These are phyloP conservation scores for Poicephalus meyeri DNA, from an alignment of 2,113 vertebrate species.

Conservation along the genomic window DNA sequence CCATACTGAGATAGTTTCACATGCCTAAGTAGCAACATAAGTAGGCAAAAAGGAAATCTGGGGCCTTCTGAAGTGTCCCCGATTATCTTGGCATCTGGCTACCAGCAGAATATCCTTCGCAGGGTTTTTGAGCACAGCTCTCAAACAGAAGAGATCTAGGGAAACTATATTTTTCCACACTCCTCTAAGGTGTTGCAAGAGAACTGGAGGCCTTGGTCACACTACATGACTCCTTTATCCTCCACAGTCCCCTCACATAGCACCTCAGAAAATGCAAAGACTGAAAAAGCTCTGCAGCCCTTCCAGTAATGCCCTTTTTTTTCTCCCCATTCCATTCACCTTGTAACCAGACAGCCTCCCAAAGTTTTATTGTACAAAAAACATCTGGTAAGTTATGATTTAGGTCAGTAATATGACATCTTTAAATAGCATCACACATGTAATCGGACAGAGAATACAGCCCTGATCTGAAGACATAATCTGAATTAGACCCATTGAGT, in stretches of 20 bases:
- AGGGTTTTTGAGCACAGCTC: not conserved
- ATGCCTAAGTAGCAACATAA: not conserved
- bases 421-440: not conserved
- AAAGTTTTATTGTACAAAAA: not conserved
- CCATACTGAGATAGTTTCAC: not conserved
- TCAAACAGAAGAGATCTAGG: not conserved
- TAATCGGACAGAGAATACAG: not conserved
- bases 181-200: not conserved
- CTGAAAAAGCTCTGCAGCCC: not conserved
- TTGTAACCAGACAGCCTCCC: not conserved
- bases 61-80: not conserved
- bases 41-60: not conserved
- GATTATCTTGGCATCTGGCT: not conserved
- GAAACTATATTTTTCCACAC: not conserved
- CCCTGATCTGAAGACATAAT: not conserved
- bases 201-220: not conserved
- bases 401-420: not conserved
- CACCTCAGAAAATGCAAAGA: not conserved
- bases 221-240: not conserved
- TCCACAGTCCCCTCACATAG: not conserved
- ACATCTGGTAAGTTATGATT: not conserved
- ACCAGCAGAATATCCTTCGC: not conserved
- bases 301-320: not conserved
- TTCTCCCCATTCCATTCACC: not conserved
- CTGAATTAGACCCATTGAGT: not conserved